These are phyloP conservation scores for Monomorium pharaonis DNA, from an alignment of 1,140 invertebrate species.

Conservation along the genomic window DNA sequence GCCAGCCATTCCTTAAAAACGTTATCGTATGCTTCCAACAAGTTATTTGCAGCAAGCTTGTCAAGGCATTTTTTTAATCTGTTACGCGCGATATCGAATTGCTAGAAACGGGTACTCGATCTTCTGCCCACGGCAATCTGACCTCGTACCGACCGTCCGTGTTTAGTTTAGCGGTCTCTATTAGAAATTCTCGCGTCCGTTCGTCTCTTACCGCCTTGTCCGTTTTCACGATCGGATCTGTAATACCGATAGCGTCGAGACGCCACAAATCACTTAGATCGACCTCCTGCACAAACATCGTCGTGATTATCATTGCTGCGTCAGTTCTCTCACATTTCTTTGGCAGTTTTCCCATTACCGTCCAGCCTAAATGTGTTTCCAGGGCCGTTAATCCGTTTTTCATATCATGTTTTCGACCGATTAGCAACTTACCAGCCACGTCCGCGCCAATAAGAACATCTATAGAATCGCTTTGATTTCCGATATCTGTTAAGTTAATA, in stretches of 20 bases:
- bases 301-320: too few relatives aligned
- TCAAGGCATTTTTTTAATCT: conserved; percentile 23
- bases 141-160: conserved; percentile 73
- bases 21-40: conserved; percentile 70
- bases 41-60: conserved; percentile 57
- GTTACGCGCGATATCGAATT: conserved; percentile 8
- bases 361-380: conserved; percentile 4
- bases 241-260: too few relatives aligned
- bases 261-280: too few relatives aligned
- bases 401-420: not conserved
- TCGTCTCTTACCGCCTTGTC: too few relatives aligned
- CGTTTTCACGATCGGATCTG: too few relatives aligned
- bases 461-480: too few relatives aligned
- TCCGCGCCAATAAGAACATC: conserved; percentile 3
- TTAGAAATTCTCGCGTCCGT: too few relatives aligned
- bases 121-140: conserved; percentile 69
- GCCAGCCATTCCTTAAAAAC: conserved; percentile 70
- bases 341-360: too few relatives aligned
- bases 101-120: conserved; percentile 50
- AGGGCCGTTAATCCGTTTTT: not conserved
- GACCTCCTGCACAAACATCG: too few relatives aligned
- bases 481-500: too few relatives aligned
- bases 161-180: too few relatives aligned
- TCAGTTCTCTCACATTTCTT: too few relatives aligned
- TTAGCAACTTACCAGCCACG: conserved; percentile 10